phyloP scores from a whole-genome alignment of 2,797 vertebrate species.

The Thaleichthys pacificus region DNA sequence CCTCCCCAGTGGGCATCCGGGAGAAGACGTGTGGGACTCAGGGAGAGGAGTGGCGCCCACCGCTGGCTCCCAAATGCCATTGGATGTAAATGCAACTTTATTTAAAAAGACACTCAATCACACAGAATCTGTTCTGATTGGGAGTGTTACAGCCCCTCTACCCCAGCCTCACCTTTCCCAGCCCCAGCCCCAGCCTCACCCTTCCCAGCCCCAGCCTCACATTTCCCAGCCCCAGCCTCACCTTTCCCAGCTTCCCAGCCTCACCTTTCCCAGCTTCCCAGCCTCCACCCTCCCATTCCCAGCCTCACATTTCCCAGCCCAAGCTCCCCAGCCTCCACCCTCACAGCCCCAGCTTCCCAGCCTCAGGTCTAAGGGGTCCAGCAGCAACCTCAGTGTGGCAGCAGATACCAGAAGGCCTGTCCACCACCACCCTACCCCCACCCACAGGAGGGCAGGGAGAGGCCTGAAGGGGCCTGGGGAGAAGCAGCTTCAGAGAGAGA shows the following conservation, averaged over 20 bases:
- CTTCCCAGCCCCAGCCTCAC: background rate
- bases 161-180: background rate
- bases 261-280: no score
- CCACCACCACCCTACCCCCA: no score
- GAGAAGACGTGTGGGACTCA: no score
- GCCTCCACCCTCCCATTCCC: no score
- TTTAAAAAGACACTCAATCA: background rate
- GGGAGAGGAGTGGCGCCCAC: background rate
- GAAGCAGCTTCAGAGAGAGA: background rate
- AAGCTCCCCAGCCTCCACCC: no score
- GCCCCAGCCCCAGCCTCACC: slow-evolving; percentile 3
- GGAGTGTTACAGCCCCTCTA: background rate
- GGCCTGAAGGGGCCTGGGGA: slow-evolving; percentile 40
- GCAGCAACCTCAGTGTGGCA: no score
- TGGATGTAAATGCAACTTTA: background rate
- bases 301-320: no score
- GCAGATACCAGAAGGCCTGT: no score
- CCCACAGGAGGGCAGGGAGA: slow-evolving; percentile 35
- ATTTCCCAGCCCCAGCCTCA: no score
- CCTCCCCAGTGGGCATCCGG: background rate
- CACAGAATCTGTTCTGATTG: background rate
- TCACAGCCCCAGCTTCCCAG: no score
- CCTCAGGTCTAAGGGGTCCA: no score
- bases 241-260: no score
- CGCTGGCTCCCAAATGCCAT: background rate